A percentile compares a stretch with the other conserved stretches of the same genome.
phyloP scores from a whole-genome alignment of 2,888 invertebrate species.

The Drosophila kuntzei region DNA sequence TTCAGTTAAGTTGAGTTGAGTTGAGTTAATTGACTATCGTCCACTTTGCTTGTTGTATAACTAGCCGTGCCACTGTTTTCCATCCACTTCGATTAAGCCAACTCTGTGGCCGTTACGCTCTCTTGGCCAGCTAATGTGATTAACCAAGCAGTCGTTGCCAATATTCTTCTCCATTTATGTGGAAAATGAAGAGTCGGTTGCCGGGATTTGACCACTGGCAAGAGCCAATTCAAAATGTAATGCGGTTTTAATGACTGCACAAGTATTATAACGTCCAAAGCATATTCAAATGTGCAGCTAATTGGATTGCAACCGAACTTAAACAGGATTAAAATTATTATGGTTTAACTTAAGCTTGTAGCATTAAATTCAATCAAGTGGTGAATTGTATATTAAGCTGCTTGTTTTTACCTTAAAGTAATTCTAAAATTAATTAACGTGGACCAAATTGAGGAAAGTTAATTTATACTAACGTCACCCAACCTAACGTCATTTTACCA shows the following conservation, averaged over 20 bases:
- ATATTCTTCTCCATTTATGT: conserved; percentile 1
- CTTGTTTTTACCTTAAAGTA: neutral
- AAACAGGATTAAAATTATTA: conserved; percentile 6
- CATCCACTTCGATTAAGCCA: conserved; percentile 16
- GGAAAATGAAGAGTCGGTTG: neutral
- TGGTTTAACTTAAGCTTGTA: neutral
- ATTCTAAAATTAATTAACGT: neutral
- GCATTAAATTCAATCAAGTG: neutral
- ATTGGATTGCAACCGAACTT: conserved; percentile 23
- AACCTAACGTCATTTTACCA: neutral
- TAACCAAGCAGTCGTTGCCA: conserved; percentile 30
- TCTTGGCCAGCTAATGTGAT: conserved; percentile 46
- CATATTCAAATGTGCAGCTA: conserved; percentile 16
- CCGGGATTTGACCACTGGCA: neutral
- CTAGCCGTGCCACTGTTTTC: conserved; percentile 20
- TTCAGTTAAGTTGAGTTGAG: conserved; percentile 3
- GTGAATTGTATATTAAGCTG: neutral
- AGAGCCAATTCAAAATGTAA: conserved; percentile 25
- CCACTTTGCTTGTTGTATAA: conserved; percentile 63
- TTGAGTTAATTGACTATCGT: conserved; percentile 66
- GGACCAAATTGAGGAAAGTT: too few species aligned
- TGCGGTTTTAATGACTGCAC: conserved; percentile 49
- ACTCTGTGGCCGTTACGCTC: conserved; percentile 10
- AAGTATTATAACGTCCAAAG: conserved; percentile 5
- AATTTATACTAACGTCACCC: neutral